phyloP scores from a whole-genome alignment of 2,797 vertebrate genomes.

The Poecilia gillii region DNA sequence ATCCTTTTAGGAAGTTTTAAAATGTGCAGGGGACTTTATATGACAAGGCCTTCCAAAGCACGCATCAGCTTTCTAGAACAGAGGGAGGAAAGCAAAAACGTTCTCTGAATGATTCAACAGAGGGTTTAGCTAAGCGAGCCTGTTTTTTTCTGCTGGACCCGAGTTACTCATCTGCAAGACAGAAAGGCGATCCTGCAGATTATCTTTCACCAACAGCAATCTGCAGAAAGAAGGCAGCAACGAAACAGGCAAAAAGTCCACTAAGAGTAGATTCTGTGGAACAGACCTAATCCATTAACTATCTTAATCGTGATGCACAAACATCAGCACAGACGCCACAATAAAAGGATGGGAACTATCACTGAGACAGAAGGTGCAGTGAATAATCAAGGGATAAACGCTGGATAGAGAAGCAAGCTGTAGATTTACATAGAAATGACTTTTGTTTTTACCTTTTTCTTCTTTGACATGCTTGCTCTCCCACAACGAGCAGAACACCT shows the following conservation, averaged over 20 bases:
- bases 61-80: background rate
- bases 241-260: slow-evolving; percentile 43
- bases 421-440: slow-evolving; percentile 39
- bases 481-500: slow-evolving; percentile 64
- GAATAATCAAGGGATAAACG: slow-evolving; percentile 29
- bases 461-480: slow-evolving; percentile 78
- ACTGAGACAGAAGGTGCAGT: slow-evolving; percentile 19
- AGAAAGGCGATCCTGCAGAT: slow-evolving; percentile 64
- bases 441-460: slow-evolving; percentile 74
- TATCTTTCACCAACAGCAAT: slow-evolving; percentile 50
- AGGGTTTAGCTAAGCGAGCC: slow-evolving; percentile 18
- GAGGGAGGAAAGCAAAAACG: slow-evolving; percentile 16
- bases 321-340: slow-evolving; percentile 3
- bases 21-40: background rate
- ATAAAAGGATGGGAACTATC: slow-evolving; percentile 14
- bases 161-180: slow-evolving; percentile 13
- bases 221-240: slow-evolving; percentile 10
- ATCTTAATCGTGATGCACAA: slow-evolving; percentile 21
- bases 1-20: background rate
- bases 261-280: slow-evolving; percentile 11
- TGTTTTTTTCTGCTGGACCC: slow-evolving; percentile 10
- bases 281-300: slow-evolving; percentile 20
- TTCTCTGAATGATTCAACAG: slow-evolving; percentile 25
- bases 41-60: background rate
- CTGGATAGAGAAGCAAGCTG: slow-evolving; percentile 30